These are phyloP conservation scores for Eulacestoma nigropectus DNA, from an alignment of 2,113 vertebrate genomes.

Conservation along the genomic window DNA sequence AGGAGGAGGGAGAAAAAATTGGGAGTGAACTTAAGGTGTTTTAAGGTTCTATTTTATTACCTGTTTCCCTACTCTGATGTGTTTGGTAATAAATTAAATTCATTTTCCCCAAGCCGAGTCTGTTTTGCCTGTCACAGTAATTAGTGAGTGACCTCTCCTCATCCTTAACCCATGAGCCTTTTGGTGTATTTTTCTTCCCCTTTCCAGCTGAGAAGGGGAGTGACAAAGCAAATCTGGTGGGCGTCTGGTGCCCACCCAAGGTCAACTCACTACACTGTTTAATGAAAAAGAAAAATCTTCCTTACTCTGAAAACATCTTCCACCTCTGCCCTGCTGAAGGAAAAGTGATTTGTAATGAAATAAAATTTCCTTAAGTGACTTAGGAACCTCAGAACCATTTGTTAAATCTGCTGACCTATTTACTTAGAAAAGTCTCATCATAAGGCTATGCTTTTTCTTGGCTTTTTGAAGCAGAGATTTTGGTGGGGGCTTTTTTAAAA, in stretches of 20 bases:
- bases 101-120: neutral
- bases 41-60: neutral
- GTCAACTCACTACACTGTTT: neutral
- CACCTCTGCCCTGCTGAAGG: neutral
- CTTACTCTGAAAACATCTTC: neutral
- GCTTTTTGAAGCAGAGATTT: neutral
- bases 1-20: neutral
- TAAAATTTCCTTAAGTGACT: neutral
- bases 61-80: neutral
- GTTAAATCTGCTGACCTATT: neutral
- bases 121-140: neutral
- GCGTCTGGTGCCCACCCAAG: neutral
- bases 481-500: neutral
- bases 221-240: neutral
- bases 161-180: accelerated
- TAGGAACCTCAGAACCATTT: neutral
- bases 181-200: neutral
- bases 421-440: neutral
- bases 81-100: neutral
- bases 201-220: neutral
- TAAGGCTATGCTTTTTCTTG: neutral
- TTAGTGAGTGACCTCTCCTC: neutral
- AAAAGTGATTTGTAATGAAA: neutral
- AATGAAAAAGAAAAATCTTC: neutral
- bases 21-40: neutral